Evolutionary conservation across 2,888 invertebrate species (phyloP).

Genomic region (Sphecodes monilicornis): DNA sequence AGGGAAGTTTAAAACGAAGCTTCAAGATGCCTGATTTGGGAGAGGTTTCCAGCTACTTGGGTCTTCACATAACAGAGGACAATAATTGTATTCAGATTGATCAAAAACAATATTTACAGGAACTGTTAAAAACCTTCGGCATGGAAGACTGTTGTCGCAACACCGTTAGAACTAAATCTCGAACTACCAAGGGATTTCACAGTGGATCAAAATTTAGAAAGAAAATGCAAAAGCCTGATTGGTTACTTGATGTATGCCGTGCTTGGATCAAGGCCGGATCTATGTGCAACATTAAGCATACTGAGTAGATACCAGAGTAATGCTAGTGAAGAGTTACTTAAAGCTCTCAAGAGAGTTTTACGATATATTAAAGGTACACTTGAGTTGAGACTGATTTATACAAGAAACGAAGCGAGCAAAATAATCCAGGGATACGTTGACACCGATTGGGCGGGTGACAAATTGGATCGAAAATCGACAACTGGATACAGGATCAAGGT

Average conservation of each 20-base stretch:
- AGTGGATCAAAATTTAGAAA: conserved; percentile 21
- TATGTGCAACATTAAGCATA: conserved; percentile 29
- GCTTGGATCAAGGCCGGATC: conserved; percentile 41
- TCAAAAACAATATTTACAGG: conserved; percentile 16
- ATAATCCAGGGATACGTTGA: conserved; percentile 70
- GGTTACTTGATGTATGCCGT: conserved; percentile 53
- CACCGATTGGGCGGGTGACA: conserved; percentile 9
- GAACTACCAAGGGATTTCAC: not conserved
- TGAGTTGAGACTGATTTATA: not conserved
- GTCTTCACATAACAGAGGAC: not conserved
- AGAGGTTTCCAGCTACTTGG: not conserved
- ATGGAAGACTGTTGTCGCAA: conserved; percentile 11
- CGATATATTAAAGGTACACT: not conserved
- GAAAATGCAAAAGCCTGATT: conserved; percentile 45
- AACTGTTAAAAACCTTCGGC: not conserved
- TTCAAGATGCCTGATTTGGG: conserved; percentile 10
- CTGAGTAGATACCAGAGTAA: conserved; percentile 24
- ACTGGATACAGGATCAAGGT: not conserved
- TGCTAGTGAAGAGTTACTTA: not conserved
- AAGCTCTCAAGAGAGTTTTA: conserved; percentile 8
- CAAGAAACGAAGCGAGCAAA: not conserved
- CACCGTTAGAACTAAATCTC: conserved; percentile 3
- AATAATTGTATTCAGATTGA: conserved; percentile 1
- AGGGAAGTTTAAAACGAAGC: not conserved
- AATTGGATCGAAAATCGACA: not conserved